Conservation (phyloP, 2,113 vertebrate species). For the Myotis brandtii region DNA sequence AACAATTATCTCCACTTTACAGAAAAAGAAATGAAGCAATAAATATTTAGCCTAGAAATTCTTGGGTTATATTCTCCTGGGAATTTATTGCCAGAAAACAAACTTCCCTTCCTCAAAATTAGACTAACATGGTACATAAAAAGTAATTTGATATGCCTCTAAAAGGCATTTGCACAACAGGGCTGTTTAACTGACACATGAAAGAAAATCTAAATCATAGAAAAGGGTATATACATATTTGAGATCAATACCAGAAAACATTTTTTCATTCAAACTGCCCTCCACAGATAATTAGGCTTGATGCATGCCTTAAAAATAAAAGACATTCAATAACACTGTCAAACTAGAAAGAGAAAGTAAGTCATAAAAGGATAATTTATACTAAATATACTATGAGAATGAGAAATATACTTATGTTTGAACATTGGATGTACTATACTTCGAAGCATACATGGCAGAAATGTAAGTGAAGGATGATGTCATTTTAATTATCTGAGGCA, state of each 20-base stretch:
- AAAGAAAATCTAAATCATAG: slow-evolving; percentile 19
- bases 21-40: slow-evolving; percentile 1
- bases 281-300: not conserved
- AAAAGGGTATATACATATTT: not conserved
- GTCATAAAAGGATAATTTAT: slow-evolving; percentile 7
- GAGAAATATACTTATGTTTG: slow-evolving; percentile 34
- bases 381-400: not conserved
- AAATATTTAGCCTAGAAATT: slow-evolving; percentile 28
- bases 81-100: slow-evolving; percentile 39
- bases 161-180: not conserved
- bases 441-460: not conserved
- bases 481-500: not conserved
- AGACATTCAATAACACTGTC: not conserved
- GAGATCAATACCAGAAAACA: not conserved
- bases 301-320: not conserved
- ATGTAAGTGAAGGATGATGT: slow-evolving; percentile 24
- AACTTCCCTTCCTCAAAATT: slow-evolving; percentile 9
- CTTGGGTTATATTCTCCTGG: not conserved
- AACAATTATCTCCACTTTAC: not conserved
- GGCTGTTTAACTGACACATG: not conserved
- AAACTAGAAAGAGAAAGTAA: not conserved
- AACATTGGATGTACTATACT: not conserved
- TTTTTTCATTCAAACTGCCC: not conserved
- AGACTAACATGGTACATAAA: not conserved
- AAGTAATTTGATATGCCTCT: not conserved